Base-by-base conservation (phyloP, 2,888 invertebrate species). In the Dorcus hopei region DNA sequence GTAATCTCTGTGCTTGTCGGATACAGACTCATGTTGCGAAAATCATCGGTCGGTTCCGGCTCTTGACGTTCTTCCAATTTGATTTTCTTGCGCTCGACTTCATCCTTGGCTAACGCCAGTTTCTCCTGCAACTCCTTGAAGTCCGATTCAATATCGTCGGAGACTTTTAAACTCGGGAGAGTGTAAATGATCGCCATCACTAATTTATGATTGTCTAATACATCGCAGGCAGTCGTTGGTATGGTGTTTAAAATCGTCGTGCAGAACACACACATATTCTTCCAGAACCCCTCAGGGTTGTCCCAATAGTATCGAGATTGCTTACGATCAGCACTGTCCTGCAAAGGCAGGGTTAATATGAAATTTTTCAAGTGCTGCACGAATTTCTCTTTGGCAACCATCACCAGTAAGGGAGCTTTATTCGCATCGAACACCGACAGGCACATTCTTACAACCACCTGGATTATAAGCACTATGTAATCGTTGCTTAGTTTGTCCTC, bases 11-110 rank as follows among this genome's bases (percentile, higher is more conserved):
- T 73, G 0, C 79, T 67, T 0, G 77, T 79, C 0, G 88, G 81
- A 68, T 84, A 80, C 56, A 88, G 82, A 54, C 81, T 73, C 60
- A 80, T 77, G 2, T 80, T 76, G 0, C 85, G 83, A 81, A 84
- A 80, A 58, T 80, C 78, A 61, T 82, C 76, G 54, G 78, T 78
- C 19, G 83, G 81, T 55, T 77, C 75, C 57, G 80, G 80, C 19
- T 74, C 77, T 57, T 80, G 80, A 57, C 78, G 76, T 76, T 76
- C 54, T 77, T 79, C 57, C 74, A 40, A 38, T 9, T 38, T 41
- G 39, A 43, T 59, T 39, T 43, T 26, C 58, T 63, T 55, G 50
- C 55, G 58, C 49, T 69, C 65, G 5, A 57, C 74, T 38, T 79
- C 77, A 63, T 79, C 71, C 67, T 78, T 79, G 19, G 80, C 65